Percentiles rank a stretch among this genome's conserved stretches.
These are phyloP conservation scores for Onychorhynchus coronatus DNA, from an alignment of 2,113 vertebrate species.

Conservation along the genomic window DNA sequence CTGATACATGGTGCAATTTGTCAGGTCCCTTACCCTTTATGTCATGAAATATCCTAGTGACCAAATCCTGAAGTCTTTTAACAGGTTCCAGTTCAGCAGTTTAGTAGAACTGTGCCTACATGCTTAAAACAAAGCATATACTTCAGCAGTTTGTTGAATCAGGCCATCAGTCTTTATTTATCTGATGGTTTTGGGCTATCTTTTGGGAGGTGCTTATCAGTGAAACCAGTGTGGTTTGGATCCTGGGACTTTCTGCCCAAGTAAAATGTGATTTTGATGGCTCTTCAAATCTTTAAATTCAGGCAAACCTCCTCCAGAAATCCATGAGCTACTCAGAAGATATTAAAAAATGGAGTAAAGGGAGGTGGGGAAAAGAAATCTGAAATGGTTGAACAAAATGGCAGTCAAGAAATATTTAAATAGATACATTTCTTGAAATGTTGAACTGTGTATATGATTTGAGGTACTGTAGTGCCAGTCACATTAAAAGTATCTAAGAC, in stretches of 20 bases:
- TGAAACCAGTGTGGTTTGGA: background rate
- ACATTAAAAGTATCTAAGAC: background rate
- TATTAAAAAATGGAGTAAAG: background rate
- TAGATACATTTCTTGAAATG: background rate
- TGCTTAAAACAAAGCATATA: background rate
- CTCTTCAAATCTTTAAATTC: background rate
- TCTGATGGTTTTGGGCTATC: background rate
- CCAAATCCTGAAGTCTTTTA: background rate
- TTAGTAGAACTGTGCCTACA: background rate
- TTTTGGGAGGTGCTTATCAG: background rate
- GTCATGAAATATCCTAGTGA: background rate
- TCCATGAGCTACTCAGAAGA: background rate
- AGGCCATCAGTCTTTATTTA: background rate
- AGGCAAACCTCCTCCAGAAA: background rate
- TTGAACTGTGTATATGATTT: background rate
- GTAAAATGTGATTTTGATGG: background rate
- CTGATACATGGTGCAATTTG: background rate
- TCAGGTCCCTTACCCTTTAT: background rate
- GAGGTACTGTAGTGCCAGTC: background rate
- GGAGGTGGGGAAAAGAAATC: background rate
- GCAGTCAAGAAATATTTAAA: background rate
- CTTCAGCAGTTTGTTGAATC: background rate
- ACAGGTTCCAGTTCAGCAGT: background rate
- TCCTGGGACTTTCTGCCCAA: background rate
- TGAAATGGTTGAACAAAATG: background rate